phyloP scores from a whole-genome alignment of 2,797 vertebrate species.

The Ctenopoma multispine region DNA sequence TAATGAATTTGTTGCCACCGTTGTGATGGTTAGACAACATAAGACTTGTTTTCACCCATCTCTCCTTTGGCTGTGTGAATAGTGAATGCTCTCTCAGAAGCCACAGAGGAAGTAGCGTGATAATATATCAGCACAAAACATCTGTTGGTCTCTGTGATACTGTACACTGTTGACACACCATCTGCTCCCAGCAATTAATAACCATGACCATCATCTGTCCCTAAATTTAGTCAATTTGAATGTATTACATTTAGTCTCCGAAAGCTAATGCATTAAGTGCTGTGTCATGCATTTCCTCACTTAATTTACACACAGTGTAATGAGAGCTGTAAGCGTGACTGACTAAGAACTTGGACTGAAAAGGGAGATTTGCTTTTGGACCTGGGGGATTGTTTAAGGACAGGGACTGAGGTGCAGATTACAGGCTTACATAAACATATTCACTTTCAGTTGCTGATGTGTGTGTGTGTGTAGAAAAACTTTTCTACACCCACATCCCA shows the following conservation, averaged over 20 bases:
- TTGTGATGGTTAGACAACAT: too few species aligned
- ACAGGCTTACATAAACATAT: conserved; percentile 67
- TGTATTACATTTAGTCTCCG: too few species aligned
- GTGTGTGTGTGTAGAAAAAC: conserved; percentile 37
- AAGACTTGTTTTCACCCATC: too few species aligned
- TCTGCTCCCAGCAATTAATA: neutral
- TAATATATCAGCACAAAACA: neutral
- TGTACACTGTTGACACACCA: neutral
- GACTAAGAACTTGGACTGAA: conserved; percentile 35
- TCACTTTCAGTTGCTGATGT: conserved; percentile 68
- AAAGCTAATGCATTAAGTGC: neutral
- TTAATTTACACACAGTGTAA: conserved; percentile 24
- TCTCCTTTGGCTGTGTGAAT: too few species aligned
- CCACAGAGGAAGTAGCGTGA: neutral
- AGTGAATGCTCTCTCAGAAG: too few species aligned
- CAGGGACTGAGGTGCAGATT: conserved; percentile 59
- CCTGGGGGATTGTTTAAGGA: conserved; percentile 67
- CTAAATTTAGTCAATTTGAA: neutral
- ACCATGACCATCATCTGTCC: neutral
- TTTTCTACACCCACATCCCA: conserved; percentile 67
- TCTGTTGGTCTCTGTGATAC: neutral
- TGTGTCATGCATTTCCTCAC: conserved; percentile 15
- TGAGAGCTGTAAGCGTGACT: conserved; percentile 37
- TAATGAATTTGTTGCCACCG: neutral
- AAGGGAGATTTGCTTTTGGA: conserved; percentile 44